A percentile compares a stretch with the other conserved stretches of the same genome.
phyloP scores from a whole-genome alignment of 2,797 vertebrate genomes.

The Liparis tanakae region DNA sequence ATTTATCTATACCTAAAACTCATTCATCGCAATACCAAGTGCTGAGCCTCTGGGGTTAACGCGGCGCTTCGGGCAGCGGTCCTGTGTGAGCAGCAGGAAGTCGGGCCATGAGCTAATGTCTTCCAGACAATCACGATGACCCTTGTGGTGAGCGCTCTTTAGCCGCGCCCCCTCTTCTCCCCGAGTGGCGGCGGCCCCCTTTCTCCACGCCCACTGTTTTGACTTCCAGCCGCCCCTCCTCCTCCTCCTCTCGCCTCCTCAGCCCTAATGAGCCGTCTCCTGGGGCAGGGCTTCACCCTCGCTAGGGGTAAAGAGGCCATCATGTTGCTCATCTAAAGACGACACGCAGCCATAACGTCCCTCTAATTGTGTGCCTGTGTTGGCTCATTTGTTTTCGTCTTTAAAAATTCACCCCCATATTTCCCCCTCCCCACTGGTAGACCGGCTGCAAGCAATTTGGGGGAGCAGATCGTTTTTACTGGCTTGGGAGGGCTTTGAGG shows the following conservation, averaged over 20 bases:
- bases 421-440: slow-evolving; percentile 75
- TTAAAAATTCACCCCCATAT: slow-evolving; percentile 88
- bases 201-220: slow-evolving; percentile 74
- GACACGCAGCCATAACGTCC: slow-evolving; percentile 89
- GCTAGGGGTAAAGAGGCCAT: slow-evolving; percentile 91
- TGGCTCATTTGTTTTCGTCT: slow-evolving; percentile 90
- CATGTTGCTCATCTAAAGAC: slow-evolving; percentile 93
- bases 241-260: slow-evolving; percentile 53
- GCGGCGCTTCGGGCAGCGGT: slow-evolving; percentile 51
- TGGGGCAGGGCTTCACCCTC: slow-evolving; percentile 85
- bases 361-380: slow-evolving; percentile 88
- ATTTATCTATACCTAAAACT: slow-evolving; percentile 6
- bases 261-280: slow-evolving; percentile 90
- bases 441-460: slow-evolving; percentile 86
- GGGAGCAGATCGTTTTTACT: slow-evolving; percentile 77
- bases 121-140: slow-evolving; percentile 49
- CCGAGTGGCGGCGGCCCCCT: slow-evolving; percentile 62
- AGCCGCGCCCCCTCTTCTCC: slow-evolving; percentile 53
- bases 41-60: slow-evolving; percentile 38
- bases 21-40: too few relatives aligned
- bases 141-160: slow-evolving; percentile 63
- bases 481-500: slow-evolving; percentile 77
- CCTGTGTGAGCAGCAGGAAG: slow-evolving; percentile 57
- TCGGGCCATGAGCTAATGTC: slow-evolving; percentile 65
- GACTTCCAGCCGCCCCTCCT: slow-evolving; percentile 78